Base-by-base conservation (phyloP, 2,888 invertebrate genomes). In the Aspidiotus rigidus region DNA sequence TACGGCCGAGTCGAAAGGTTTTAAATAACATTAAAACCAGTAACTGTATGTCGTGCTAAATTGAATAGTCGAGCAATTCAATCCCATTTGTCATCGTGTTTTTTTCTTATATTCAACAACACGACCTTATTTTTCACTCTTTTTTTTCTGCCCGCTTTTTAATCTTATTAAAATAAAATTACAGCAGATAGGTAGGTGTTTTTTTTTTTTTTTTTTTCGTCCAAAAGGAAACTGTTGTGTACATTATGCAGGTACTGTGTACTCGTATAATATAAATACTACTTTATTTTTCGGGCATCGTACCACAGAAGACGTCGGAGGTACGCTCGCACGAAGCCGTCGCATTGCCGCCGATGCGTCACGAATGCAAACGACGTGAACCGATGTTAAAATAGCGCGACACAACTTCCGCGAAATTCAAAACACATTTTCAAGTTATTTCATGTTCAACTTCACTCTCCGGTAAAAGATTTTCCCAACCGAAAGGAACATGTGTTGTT, bases 91-190 rank as follows among this genome's bases (percentile, higher is more conserved):
- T 49, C 49, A n/a, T 49, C 28, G 28, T 28, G 28, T 28, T n/a
- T 49, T 13, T 49, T 11, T 11, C 49, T 49, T 49, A 49, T 49
- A 49, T 49, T 49, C n/a, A 49, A 49, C n/a, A 49, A 13, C 49
- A n/a, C n/a, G 11, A 49, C n/a, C 10, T 49, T 49, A 13, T 49
- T 49, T 49, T 49, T n/a, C n/a, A 2, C 11, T 49, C 10, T n/a
- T 49, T 49, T 49, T 49, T 49, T 49, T 49, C n/a, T 49, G n/a
- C n/a, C 49, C 49, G n/a, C 6, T 49, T 49, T 49, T n/a, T 49
- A 49, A 49, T 49, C 11, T 49, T 49, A 49, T 49, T 49, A 49
- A 49, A 49, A 13, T 49, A 49, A n/a, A 49, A 28, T 28, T 28
- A 28, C 28, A 28, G 28, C 28, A 28, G 28, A 28, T 28, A 28